Conservation (phyloP, 2,888 invertebrate species). For the Lasius platythorax region DNA sequence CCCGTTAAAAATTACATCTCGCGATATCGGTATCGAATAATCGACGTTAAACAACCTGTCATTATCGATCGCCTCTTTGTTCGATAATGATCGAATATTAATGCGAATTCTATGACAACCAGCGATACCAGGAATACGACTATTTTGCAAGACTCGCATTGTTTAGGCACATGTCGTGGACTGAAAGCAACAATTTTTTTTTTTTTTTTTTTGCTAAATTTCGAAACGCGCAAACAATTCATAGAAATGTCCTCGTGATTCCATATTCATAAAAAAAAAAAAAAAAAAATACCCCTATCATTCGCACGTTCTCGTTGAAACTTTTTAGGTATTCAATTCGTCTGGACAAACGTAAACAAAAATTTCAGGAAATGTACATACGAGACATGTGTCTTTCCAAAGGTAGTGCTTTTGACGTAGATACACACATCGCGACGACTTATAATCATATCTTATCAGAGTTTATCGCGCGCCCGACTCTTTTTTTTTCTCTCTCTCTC, state of each 20-base stretch:
- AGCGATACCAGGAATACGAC: not conserved
- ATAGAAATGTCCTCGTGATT: not conserved
- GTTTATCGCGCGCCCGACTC: conserved; percentile 20
- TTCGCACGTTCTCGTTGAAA: not conserved
- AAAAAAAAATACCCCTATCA: not conserved
- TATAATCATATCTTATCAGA: conserved; percentile 30
- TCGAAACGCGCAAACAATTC: not conserved
- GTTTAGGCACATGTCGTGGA: not conserved
- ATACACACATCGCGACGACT: conserved; percentile 13
- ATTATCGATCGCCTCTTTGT: conserved; percentile 33
- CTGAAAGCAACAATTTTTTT: too few species aligned
- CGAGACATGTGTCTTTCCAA: not conserved
- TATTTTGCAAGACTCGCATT: not conserved
- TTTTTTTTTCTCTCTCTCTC: not conserved
- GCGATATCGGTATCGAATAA: conserved; percentile 8
- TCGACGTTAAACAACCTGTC: conserved; percentile 36
- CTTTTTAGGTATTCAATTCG: not conserved
- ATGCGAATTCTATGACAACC: conserved; percentile 7
- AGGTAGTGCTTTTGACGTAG: conserved; percentile 13
- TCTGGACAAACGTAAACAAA: conserved; percentile 1
- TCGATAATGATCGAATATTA: conserved; percentile 41
- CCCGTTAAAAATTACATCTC: conserved; percentile 48
- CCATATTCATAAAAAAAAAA: not conserved
- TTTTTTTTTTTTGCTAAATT: not conserved
- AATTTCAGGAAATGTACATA: not conserved